Base-by-base conservation (phyloP, 1,140 invertebrate genomes). In the Trichoplusia ni region DNA sequence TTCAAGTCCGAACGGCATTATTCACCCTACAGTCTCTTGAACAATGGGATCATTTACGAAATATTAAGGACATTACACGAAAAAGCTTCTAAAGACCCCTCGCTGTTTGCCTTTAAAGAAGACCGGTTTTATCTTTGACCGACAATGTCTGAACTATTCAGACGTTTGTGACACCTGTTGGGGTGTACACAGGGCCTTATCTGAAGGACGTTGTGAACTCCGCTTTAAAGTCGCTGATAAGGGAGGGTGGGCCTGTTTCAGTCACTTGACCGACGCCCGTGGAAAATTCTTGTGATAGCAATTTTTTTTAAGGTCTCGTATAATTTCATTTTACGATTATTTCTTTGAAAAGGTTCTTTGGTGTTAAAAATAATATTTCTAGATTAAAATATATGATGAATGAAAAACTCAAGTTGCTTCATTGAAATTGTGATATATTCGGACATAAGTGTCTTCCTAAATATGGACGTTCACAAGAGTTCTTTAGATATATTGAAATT, bases 31-130 rank as follows among this genome's bases (percentile, higher is more conserved):
- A 25, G 37, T 18, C 56, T 23, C 42, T 18, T 42, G 56, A 60
- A 62, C 67, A 67, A 68, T 27, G 18, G 51, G 60, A 60, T 29
- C 62, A 59, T 71, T 71, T 62, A 47, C 65, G 66, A 62, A 72
- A 62, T 72, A 72, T 71, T 64, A 71, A 62, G 65, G 65, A 59
- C 64, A 68, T 72, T 68, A 72, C 69, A 65, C 51, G 69, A 49
- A 44, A 71, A 64, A 60, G 69, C 64, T 71, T 67, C 69, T 67
- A 71, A 71, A 64, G 49, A 64, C 35, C 21, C 11, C 16, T 46
- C 35, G 35, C 56, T 67, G 49, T 62, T 67, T 62, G 59, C 47
- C 14, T 53, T 46, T 53, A 56, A 54, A 69, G 37, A 46, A 6
- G 37, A 27, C 40, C 29, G 14, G 38, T 35, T 68, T 63, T 71